These are phyloP conservation scores for Atethmia centrago DNA, from an alignment of 2,888 invertebrate species.

Conservation along the genomic window DNA sequence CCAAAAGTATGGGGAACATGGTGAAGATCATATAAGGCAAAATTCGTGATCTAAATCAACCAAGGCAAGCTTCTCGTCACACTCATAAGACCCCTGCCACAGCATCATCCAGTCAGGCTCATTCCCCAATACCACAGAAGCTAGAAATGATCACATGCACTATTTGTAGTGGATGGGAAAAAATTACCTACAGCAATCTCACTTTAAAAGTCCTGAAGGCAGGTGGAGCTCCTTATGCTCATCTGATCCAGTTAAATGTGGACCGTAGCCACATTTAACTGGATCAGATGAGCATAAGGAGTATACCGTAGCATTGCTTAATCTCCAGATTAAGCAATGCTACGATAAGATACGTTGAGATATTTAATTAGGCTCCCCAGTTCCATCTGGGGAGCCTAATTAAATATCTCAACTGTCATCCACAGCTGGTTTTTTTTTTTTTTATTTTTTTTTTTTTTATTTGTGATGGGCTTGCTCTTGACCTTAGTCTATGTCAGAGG, in stretches of 20 bases:
- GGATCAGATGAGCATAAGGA: too few relatives aligned
- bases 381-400: background rate
- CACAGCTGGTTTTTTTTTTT: background rate
- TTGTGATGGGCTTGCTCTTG: too few relatives aligned
- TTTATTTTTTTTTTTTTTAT: too few relatives aligned
- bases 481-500: too few relatives aligned
- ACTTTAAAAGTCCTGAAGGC: background rate
- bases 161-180: too few relatives aligned
- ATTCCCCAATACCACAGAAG: background rate
- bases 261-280: too few relatives aligned
- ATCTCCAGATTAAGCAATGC: too few relatives aligned
- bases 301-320: too few relatives aligned
- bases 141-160: background rate
- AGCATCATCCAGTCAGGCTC: background rate
- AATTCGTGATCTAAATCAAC: too few relatives aligned
- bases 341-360: too few relatives aligned
- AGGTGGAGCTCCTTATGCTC: background rate
- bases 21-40: background rate
- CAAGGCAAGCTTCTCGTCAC: background rate
- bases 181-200: background rate
- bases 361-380: too few relatives aligned
- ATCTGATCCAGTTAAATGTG: background rate
- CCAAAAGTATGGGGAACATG: background rate
- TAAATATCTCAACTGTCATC: background rate
- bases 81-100: background rate